Conservation (phyloP, 2,888 invertebrate species). For the Torymus tubicola region DNA sequence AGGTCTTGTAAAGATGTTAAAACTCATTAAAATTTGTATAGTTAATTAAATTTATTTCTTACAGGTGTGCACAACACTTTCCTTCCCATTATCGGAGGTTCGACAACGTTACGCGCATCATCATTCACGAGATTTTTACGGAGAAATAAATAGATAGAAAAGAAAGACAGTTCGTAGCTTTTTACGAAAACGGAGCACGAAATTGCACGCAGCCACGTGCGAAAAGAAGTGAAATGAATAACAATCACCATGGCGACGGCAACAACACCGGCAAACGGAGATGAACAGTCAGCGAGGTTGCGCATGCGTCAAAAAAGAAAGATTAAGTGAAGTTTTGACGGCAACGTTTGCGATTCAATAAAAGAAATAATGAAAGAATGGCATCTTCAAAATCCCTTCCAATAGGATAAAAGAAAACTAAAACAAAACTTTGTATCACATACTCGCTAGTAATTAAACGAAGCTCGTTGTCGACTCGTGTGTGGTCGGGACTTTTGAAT, state of each 20-base stretch:
- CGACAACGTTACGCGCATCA: slow-evolving; percentile 45
- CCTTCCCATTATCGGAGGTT: slow-evolving; percentile 44
- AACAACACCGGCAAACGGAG: slow-evolving; percentile 6
- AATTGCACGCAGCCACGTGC: slow-evolving; percentile 7
- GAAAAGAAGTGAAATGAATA: neutral
- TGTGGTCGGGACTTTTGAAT: slow-evolving; percentile 55
- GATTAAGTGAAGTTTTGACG: slow-evolving; percentile 24
- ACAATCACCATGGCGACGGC: neutral
- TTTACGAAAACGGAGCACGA: slow-evolving; percentile 32
- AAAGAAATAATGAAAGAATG: slow-evolving; percentile 45
- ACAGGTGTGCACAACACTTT: slow-evolving; percentile 31
- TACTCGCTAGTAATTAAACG: slow-evolving; percentile 46
- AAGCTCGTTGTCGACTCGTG: slow-evolving; percentile 56
- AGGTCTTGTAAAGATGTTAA: too few species aligned
- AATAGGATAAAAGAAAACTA: slow-evolving; percentile 42
- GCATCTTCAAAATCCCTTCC: slow-evolving; percentile 55
- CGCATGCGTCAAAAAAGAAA: slow-evolving; percentile 9
- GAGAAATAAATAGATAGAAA: slow-evolving; percentile 16
- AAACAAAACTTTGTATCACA: slow-evolving; percentile 42
- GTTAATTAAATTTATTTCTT: too few species aligned
- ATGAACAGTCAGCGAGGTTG: neutral
- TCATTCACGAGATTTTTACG: slow-evolving; percentile 48
- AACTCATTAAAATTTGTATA: too few species aligned
- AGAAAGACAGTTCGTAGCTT: slow-evolving; percentile 35
- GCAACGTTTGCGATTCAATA: slow-evolving; percentile 13